Conservation (phyloP, 2,113 vertebrate genomes). For the cat (Felis catus) region DNA sequence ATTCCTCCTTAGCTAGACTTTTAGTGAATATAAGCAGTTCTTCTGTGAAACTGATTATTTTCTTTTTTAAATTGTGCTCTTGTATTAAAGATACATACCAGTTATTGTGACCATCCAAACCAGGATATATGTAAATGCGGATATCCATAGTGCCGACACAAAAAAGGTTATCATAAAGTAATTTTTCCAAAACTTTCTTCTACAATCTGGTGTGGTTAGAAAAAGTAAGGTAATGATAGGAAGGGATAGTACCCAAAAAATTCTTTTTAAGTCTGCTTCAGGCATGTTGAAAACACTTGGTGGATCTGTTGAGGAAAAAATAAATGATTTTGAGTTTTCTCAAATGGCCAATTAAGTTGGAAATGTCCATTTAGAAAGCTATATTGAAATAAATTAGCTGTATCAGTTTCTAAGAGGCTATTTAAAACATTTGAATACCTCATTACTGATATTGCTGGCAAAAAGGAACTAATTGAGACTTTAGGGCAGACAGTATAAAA, state of each 20-base stretch:
- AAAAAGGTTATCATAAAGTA: constrained; percentile 96
- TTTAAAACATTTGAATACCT: constrained; percentile 61
- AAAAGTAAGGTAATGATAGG: constrained; percentile 92
- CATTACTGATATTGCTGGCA: constrained; percentile 63
- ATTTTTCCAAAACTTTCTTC: constrained; percentile 92
- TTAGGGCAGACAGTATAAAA: constrained; percentile 36
- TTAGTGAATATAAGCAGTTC: background rate
- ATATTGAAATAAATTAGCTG: constrained; percentile 71
- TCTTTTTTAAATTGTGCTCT: background rate
- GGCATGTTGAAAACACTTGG: constrained; percentile 93
- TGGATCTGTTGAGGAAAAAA: constrained; percentile 84
- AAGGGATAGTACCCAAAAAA: constrained; percentile 96
- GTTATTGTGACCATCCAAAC: constrained; percentile 98
- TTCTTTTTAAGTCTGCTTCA: constrained; percentile 92
- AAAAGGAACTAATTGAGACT: constrained; percentile 59
- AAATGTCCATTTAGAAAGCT: constrained; percentile 67
- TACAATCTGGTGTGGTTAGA: constrained; percentile 94
- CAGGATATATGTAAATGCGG: constrained; percentile 94
- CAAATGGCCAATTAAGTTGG: constrained; percentile 56
- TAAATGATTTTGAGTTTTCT: constrained; percentile 65
- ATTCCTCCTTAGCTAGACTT: background rate
- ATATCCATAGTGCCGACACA: constrained; percentile 97
- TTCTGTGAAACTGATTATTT: constrained; percentile 5
- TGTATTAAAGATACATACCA: constrained; percentile 85
- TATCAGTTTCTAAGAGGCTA: constrained; percentile 65